Percentiles rank a stretch among this genome's conserved stretches.
These are phyloP conservation scores for Drosophila pegasa DNA, from an alignment of 2,888 invertebrate species.

Conservation along the genomic window DNA sequence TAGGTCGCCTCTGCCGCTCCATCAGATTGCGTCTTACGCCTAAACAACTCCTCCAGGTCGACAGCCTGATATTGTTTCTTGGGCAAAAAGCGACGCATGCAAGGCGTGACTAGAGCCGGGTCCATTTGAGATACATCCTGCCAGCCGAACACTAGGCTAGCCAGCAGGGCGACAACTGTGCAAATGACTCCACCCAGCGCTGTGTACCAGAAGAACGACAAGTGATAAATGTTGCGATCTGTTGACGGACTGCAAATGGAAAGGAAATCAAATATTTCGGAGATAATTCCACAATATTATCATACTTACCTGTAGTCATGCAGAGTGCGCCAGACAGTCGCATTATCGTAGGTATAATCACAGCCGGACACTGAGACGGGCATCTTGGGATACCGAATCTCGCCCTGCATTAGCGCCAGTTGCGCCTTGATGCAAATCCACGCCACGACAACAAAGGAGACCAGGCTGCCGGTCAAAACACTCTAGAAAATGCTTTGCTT, in stretches of 20 bases:
- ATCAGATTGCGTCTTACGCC: slow-evolving; percentile 24
- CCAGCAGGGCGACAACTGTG: slow-evolving; percentile 86
- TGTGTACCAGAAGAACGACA: slow-evolving; percentile 91
- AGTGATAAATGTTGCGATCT: slow-evolving; percentile 85
- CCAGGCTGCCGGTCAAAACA: slow-evolving; percentile 88
- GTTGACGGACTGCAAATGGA: slow-evolving; percentile 62
- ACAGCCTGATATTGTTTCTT: slow-evolving; percentile 56
- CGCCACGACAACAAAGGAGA: slow-evolving; percentile 87
- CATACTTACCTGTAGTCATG: slow-evolving; percentile 72
- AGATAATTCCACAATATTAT: rapidly evolving
- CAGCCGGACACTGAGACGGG: slow-evolving; percentile 86
- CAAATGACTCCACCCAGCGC: slow-evolving; percentile 88
- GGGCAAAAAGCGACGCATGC: slow-evolving; percentile 86
- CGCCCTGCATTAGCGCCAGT: slow-evolving; percentile 88
- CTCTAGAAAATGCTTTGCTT: slow-evolving; percentile 85
- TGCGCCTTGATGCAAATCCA: slow-evolving; percentile 90
- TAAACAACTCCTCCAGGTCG: slow-evolving; percentile 63
- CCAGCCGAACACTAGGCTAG: slow-evolving; percentile 86
- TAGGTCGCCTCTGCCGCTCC: background rate
- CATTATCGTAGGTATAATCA: slow-evolving; percentile 78
- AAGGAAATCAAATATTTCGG: no score
- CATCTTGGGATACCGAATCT: slow-evolving; percentile 86
- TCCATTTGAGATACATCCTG: slow-evolving; percentile 87
- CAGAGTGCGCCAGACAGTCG: slow-evolving; percentile 63
- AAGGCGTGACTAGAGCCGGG: slow-evolving; percentile 88